Conservation (phyloP, 2,888 invertebrate genomes). For the Parochlus steinenii region DNA sequence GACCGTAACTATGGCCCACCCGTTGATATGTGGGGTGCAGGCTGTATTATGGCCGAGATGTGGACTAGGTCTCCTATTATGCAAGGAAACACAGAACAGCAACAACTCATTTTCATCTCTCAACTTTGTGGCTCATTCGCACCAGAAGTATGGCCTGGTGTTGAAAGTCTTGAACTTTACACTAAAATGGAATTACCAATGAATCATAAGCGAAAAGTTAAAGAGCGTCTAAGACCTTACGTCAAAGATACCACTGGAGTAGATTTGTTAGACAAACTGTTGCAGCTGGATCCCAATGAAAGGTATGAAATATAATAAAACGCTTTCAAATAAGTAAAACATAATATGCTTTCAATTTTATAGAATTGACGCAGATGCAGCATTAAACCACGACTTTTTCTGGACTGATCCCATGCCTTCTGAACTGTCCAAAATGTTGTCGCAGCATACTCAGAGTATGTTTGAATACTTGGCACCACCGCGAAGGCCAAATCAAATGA, state of each 20-base stretch:
- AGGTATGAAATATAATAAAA: conserved; percentile 35
- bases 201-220: conserved; percentile 70
- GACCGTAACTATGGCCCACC: conserved; percentile 93
- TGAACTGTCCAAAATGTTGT: conserved; percentile 79
- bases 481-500: conserved; percentile 47
- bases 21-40: conserved; percentile 94
- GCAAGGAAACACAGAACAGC: conserved; percentile 94
- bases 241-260: conserved; percentile 85
- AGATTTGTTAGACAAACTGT: conserved; percentile 78
- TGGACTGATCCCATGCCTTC: conserved; percentile 96
- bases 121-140: conserved; percentile 93
- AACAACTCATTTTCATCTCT: conserved; percentile 85
- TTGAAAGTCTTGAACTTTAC: conserved; percentile 75
- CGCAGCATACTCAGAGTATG: conserved; percentile 76
- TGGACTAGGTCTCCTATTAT: conserved; percentile 92
- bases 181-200: conserved; percentile 76
- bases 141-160: conserved; percentile 85
- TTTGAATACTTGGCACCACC: conserved; percentile 81
- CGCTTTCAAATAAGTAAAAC: background rate
- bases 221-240: conserved; percentile 73
- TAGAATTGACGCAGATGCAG: conserved; percentile 70
- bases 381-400: conserved; percentile 94
- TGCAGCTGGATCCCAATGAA: conserved; percentile 83
- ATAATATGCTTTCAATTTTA: background rate
- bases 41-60: conserved; percentile 99